Evolutionary conservation across 1,140 invertebrate genomes (phyloP), one percentile per base, ranked within the genome.

Genomic region (Gyrodactylus salaris): DNA sequence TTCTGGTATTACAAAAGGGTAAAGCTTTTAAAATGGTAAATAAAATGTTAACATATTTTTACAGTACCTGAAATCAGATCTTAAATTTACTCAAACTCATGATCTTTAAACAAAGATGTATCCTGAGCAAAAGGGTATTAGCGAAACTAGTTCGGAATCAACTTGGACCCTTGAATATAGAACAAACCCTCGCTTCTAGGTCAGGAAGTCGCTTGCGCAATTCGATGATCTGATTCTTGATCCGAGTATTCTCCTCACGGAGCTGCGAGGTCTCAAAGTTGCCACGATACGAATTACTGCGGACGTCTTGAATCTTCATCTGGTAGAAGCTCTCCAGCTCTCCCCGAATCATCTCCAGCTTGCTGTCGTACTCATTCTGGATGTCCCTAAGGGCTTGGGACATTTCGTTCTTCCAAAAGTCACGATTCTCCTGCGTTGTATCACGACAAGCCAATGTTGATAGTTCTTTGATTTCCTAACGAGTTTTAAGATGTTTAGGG

Each of bases 361-460:
- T 82, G 73, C 75, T 74, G 76, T 82, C 82, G 75, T 81, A 83
- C 74, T 84, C 83, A 72, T 79, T 78, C 76, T 83, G 82, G 75
- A 84, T 83, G 75, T 84, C 83, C 27, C 81, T 75, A 75, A 84
- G 83, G 68, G 82, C 82, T 74, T 83, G 79, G 68, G 82, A 78
- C 74, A 84, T 76, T 75, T 84, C 83, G 76, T 81, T 82, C 78
- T 83, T 79, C 79, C 79, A 80, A 81, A 78, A 83, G 73, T 83
- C 81, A 19, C 82, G 78, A 78, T 83, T 83, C 75, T 83, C 82
- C 34, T 77, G 79, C 0, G 81, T 83, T 0, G 82, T 82, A 78
- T 82, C 78, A 75, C 81, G 74, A 79, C 82, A 78, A 73, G 79
- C 79, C 34, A 84, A 78, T 34, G 82, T 82, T 23, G 81, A 79